Conservation (phyloP, 2,113 vertebrate species). For the Cepphus grylle region DNA sequence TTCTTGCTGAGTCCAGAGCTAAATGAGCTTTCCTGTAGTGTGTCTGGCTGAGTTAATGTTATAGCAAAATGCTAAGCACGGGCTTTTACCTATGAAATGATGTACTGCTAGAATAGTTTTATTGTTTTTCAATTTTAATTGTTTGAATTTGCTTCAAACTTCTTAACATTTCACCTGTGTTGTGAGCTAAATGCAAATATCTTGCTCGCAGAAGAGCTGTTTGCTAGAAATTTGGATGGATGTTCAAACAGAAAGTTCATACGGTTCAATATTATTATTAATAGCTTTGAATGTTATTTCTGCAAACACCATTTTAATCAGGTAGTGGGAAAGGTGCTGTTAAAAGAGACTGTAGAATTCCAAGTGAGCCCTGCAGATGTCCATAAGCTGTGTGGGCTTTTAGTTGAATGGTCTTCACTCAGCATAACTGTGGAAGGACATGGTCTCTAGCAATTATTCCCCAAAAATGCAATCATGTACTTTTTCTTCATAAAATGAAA, state of each 20-base stretch:
- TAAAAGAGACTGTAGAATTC: not conserved
- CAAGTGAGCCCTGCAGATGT: not conserved
- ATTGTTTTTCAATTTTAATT: not conserved
- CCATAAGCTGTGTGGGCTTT: not conserved
- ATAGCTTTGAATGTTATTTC: not conserved
- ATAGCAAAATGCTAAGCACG: not conserved
- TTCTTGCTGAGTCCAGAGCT: not conserved
- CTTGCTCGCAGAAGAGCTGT: not conserved
- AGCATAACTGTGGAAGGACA: not conserved
- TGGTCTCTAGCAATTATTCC: not conserved
- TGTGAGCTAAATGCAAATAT: not conserved
- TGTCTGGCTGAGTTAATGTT: not conserved
- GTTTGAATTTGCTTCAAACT: not conserved
- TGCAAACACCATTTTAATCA: not conserved
- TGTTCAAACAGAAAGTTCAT: not conserved
- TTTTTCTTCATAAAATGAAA: not conserved
- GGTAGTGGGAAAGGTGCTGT: not conserved
- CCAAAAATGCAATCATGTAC: not conserved
- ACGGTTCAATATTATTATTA: not conserved
- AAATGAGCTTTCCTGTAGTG: not conserved
- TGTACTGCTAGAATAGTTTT: not conserved
- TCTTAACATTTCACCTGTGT: not conserved
- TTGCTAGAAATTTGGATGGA: not conserved
- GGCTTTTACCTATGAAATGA: not conserved
- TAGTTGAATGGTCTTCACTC: not conserved